phyloP scores from a whole-genome alignment of 2,113 vertebrate species.

The Coregonus clupeaformis region DNA sequence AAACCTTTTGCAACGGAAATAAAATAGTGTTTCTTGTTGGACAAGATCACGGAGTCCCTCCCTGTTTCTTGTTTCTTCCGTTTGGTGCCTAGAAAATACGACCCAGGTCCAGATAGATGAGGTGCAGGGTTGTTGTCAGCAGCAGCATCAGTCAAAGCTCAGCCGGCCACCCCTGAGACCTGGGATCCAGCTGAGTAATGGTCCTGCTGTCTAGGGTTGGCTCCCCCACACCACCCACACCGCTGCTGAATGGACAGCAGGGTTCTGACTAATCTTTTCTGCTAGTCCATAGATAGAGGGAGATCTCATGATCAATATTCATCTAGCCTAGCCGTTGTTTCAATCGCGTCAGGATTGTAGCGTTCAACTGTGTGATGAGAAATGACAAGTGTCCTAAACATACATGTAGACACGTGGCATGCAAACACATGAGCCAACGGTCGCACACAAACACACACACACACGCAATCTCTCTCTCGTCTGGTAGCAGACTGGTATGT shows the following conservation, averaged over 20 bases:
- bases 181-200: constrained; percentile 56
- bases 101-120: constrained; percentile 35
- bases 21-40: too few relatives aligned
- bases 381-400: background rate
- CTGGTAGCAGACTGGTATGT: background rate
- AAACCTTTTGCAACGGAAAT: too few relatives aligned
- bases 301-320: constrained; percentile 2
- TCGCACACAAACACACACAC: background rate
- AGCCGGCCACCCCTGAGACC: constrained; percentile 32
- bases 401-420: background rate
- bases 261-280: constrained; percentile 12
- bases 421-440: background rate
- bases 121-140: constrained; percentile 38
- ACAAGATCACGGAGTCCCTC: too few relatives aligned
- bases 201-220: constrained; percentile 49
- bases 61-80: too few relatives aligned
- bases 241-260: constrained; percentile 43
- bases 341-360: too few relatives aligned
- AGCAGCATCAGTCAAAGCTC: constrained; percentile 14
- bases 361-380: background rate
- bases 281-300: background rate
- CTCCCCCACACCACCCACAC: background rate
- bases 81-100: too few relatives aligned
- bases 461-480: background rate
- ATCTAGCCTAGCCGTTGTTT: background rate